Evolutionary conservation across 2,113 vertebrate genomes (phyloP), one percentile per base, ranked within the genome.

Genomic region (Octodon degus): DNA sequence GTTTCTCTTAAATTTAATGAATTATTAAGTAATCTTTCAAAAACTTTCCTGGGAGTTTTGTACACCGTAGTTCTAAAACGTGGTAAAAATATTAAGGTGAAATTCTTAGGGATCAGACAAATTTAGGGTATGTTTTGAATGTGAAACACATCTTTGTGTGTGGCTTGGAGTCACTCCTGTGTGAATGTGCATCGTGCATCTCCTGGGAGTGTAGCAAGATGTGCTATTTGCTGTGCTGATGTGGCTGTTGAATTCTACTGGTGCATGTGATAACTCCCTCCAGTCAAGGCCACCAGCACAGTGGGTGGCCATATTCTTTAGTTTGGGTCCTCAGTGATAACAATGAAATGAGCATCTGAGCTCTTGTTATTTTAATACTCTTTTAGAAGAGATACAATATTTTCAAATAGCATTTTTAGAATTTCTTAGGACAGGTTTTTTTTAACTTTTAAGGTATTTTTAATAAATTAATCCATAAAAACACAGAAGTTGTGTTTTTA

Each of bases 321-420:
- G 17, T 77, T 22, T 87, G 55, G 72, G 17, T 50, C 70, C n/a
- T 81, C 25, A 79, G 1, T 55, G 43, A 32, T 55, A 82, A 25
- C 85, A 40, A 2, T 79, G 72, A 93, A 89, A 58, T 40, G 4
- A 53, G 50, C 10, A 65, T 81, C 53, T 70, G 53, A 92, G 37
- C n/a, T n/a, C 27, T 47, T 95, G 2, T 58, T 95, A n/a, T 50
- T 76, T 67, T 83, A 90, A 76, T 2, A 37, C 27, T 63, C 50
- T 91, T 83, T 86, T 55, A 7, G 83, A 87, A 94, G 50, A 86
- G 60, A 68, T n/a, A 50, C 14, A n/a, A 11, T 34, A 50, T 92
- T 82, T 86, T 87, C 72, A 91, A 50, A 72, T 34, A 84, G 62
- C 24, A 76, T 43, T 77, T 77, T 77, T 47, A 47, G 40, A 77